Evolutionary conservation across 2,888 invertebrate genomes (phyloP).

Genomic region (Panopea generosa): DNA sequence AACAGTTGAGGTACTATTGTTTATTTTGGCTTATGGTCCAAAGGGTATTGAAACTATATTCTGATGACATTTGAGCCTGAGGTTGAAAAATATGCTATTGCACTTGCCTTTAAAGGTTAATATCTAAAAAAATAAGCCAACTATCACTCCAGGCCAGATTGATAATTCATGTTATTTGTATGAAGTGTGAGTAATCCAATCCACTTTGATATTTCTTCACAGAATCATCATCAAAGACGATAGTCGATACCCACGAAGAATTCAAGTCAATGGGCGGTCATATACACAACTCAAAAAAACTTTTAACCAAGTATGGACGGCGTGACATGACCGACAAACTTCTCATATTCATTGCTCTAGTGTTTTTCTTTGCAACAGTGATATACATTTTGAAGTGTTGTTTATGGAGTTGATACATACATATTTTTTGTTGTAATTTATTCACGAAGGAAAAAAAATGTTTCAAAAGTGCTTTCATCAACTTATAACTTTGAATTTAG

Average conservation of each 20-base stretch:
- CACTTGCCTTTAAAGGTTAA: no score
- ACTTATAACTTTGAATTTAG: no score
- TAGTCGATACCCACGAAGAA: conserved; percentile 87
- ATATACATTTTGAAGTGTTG: conserved; percentile 97
- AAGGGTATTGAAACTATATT: no score
- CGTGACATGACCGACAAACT: conserved; percentile 98
- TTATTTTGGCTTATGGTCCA: no score
- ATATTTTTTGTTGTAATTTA: conserved; percentile 10
- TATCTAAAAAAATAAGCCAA: no score
- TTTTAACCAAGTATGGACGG: conserved; percentile 96
- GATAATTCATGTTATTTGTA: no score
- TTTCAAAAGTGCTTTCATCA: not conserved
- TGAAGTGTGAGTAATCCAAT: no score
- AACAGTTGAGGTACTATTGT: no score
- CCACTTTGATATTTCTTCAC: conserved; percentile 46
- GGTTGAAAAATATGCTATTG: no score
- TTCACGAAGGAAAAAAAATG: not conserved
- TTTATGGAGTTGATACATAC: conserved; percentile 63
- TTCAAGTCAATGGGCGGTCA: conserved; percentile 94
- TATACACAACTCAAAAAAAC: conserved; percentile 95
- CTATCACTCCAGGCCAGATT: no score
- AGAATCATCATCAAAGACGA: conserved; percentile 80
- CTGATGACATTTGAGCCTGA: no score
- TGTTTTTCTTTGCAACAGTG: conserved; percentile 90
- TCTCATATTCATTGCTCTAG: conserved; percentile 86